Evolutionary conservation across 2,888 invertebrate genomes (phyloP).

Genomic region (Dioctria linearis): DNA sequence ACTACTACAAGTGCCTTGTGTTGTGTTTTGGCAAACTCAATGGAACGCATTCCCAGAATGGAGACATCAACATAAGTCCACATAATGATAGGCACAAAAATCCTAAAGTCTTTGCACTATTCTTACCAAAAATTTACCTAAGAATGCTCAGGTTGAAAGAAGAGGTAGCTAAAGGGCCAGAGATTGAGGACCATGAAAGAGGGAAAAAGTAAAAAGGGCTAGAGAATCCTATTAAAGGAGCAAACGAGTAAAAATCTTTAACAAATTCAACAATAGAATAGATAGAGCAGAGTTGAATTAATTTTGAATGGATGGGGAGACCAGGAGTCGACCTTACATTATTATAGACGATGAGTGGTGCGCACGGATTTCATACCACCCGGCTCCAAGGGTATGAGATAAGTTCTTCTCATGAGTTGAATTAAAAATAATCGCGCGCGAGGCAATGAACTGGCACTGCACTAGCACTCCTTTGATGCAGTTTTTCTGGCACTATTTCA

Average conservation of each 20-base stretch:
- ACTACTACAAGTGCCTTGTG: not conserved
- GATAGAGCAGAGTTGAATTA: not conserved
- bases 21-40: too few relatives aligned
- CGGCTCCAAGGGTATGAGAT: not conserved
- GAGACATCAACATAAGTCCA: not conserved
- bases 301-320: not conserved
- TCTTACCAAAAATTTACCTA: not conserved
- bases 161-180: too few relatives aligned
- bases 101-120: not conserved
- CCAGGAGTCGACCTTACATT: too few relatives aligned
- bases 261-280: conserved; percentile 5
- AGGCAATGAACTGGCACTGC: not conserved
- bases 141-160: not conserved
- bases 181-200: too few relatives aligned
- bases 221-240: not conserved
- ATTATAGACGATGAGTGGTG: too few relatives aligned
- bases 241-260: not conserved
- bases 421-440: conserved; percentile 42
- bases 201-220: too few relatives aligned
- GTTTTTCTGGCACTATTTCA: conserved; percentile 36
- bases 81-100: not conserved
- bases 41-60: not conserved
- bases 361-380: not conserved
- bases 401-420: not conserved
- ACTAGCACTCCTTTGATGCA: conserved; percentile 17